These are phyloP conservation scores for Malurus elegans DNA, from an alignment of 2,113 vertebrate genomes.

Conservation along the genomic window DNA sequence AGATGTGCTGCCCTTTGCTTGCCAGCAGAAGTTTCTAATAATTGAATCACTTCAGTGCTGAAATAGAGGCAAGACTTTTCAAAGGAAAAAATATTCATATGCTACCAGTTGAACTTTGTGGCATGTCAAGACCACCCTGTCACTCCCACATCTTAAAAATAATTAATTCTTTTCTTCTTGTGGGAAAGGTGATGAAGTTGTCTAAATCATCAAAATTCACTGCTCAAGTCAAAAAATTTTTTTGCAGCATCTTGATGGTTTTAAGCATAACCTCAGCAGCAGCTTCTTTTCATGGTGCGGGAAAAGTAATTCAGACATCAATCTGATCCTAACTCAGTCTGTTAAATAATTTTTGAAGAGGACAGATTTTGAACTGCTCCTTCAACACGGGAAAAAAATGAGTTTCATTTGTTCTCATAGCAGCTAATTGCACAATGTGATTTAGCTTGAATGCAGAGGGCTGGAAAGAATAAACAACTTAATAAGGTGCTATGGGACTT, in stretches of 20 bases:
- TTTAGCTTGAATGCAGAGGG: conserved; percentile 34
- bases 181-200: neutral
- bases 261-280: neutral
- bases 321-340: neutral
- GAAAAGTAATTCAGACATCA: neutral
- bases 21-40: conserved; percentile 7
- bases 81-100: neutral
- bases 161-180: neutral
- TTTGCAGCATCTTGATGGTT: neutral
- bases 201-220: neutral
- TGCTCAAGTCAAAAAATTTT: neutral
- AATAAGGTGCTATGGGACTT: conserved; percentile 68
- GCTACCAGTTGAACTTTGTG: neutral
- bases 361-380: neutral
- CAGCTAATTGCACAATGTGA: conserved; percentile 25
- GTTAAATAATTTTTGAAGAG: neutral
- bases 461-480: conserved; percentile 72
- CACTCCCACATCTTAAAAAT: neutral
- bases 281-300: neutral
- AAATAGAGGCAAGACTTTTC: neutral
- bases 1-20: conserved; percentile 3
- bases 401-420: conserved; percentile 22
- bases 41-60: neutral
- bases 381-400: neutral
- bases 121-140: neutral